phyloP scores from a whole-genome alignment of 2,888 invertebrate species.

The Hirtodrosophila cameraria region DNA sequence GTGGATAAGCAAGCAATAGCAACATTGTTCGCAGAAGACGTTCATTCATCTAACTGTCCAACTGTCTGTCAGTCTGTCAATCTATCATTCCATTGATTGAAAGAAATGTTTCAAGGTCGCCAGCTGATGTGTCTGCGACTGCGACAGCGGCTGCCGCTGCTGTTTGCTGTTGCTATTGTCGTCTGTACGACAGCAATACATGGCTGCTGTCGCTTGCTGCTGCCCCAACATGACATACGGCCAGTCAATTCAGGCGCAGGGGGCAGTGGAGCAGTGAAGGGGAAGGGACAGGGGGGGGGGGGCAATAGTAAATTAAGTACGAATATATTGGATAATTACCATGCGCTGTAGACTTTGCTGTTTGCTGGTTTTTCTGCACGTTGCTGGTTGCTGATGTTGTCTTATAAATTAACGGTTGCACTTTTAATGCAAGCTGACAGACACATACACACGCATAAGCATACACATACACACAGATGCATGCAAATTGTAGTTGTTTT shows the following conservation, averaged over 20 bases:
- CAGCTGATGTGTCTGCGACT: conserved; percentile 39
- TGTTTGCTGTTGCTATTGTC: conserved; percentile 26
- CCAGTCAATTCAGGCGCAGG: not conserved
- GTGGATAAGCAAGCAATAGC: conserved; percentile 15
- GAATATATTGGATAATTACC: conserved; percentile 68
- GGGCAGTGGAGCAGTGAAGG: not conserved
- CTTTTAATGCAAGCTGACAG: conserved; percentile 69
- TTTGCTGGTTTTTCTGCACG: conserved; percentile 33
- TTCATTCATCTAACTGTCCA: not conserved
- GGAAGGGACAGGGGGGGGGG: not conserved
- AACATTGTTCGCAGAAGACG: conserved; percentile 8
- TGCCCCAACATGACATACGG: conserved; percentile 16
- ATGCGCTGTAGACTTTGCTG: conserved; percentile 40
- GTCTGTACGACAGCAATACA: conserved; percentile 39
- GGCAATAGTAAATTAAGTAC: conserved; percentile 48
- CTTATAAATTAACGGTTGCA: conserved; percentile 76
- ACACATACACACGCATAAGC: conserved; percentile 33
- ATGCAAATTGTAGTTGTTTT: conserved; percentile 15
- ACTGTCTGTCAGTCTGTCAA: conserved; percentile 7
- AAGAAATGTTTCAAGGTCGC: conserved; percentile 71
- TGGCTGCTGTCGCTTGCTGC: conserved; percentile 15
- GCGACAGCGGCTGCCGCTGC: conserved; percentile 7
- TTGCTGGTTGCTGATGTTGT: conserved; percentile 49
- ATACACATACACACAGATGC: conserved; percentile 13
- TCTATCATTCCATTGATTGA: conserved; percentile 50